Base-by-base conservation (phyloP, 2,113 vertebrate genomes). In the Clarias magur region DNA sequence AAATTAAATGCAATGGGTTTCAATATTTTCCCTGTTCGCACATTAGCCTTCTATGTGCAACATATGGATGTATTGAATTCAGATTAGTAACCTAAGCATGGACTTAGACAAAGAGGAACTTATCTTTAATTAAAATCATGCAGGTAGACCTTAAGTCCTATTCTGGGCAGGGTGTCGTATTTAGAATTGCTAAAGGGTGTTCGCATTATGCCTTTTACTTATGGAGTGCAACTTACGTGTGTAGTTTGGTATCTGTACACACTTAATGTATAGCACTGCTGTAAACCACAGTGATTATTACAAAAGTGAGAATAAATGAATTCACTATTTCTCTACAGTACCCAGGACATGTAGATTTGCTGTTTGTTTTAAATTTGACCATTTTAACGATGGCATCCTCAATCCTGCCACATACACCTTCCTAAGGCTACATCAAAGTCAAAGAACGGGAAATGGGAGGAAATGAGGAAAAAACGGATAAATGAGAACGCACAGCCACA, bases 71-170 rank as follows among this genome's bases (percentile, higher is more conserved):
- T 97, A 98, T 98, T 95, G 96, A 95, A 97, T 97, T 98, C 96
- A 97, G 97, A 97, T 97, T 97, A 97, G 97, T 95, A 96, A 93
- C 95, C 95, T 94, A 94, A 96, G 95, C 96, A 94, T 94, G 95
- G 96, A 95, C 93, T 92, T 95, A 94, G 93, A 92, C 93, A 89
- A 90, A 92, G 93, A 95, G 96, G 96, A 96, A 98, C 97, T 98
- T 98, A 98, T 99, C 98, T 98, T 97, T 99, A 99, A 99, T 99
- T 99, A 99, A 97, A 99, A 99, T 98, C 97, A 97, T 96, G 96
- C 95, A 94, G 93, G 93, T 94, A 93, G 96, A 93, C 91, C 92
- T 91, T 81, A 93, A 93, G 91, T 90, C 93, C 95, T 88, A 59
- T 88, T 89, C 85, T 82, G 84, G 87, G 54, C 23, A 79, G 65